These are phyloP conservation scores for Babyrousa celebensis DNA, from an alignment of 2,797 vertebrate species.

Conservation along the genomic window DNA sequence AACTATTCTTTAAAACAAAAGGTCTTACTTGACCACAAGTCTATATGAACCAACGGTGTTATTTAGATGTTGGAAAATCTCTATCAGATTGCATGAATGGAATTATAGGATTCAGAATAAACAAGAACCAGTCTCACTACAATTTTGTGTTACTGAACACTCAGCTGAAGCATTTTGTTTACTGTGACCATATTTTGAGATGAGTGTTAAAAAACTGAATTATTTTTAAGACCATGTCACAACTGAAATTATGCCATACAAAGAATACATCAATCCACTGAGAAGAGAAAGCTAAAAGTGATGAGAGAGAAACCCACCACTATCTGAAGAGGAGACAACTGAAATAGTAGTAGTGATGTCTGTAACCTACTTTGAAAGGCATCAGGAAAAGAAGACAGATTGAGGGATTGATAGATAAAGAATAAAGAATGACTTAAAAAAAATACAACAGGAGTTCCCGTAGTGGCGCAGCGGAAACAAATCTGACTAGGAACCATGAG, in stretches of 20 bases:
- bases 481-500: too few relatives aligned
- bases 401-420: not conserved
- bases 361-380: constrained; percentile 46
- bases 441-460: too few relatives aligned
- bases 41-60: constrained; percentile 23
- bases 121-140: not conserved
- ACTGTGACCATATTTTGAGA: constrained; percentile 41
- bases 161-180: constrained; percentile 48
- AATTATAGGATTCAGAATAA: not conserved
- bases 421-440: not conserved
- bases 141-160: constrained; percentile 18
- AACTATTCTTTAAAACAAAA: not conserved
- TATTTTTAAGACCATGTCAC: constrained; percentile 40
- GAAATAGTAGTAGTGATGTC: not conserved
- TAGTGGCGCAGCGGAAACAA: too few relatives aligned
- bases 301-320: not conserved
- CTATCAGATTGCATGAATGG: not conserved
- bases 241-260: constrained; percentile 34
- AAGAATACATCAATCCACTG: constrained; percentile 18
- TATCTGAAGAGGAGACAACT: not conserved
- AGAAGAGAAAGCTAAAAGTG: constrained; percentile 50
- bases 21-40: not conserved
- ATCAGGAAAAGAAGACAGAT: constrained; percentile 16
- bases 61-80: not conserved
- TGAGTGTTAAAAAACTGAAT: not conserved